Evolutionary conservation across 2,888 invertebrate genomes (phyloP).

Genomic region (Cantharis lateralis): DNA sequence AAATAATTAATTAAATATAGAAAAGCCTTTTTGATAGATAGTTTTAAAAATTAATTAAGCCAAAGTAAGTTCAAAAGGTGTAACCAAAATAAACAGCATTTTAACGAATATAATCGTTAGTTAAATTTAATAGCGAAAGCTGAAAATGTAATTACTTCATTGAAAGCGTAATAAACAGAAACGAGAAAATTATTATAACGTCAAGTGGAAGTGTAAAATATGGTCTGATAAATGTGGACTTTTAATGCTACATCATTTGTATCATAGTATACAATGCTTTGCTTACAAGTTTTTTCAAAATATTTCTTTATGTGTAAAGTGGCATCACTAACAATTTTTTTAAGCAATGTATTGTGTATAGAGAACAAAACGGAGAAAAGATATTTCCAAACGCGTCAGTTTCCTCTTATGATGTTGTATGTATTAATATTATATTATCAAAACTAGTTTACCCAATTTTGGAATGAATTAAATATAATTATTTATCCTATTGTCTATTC

Average conservation of each 20-base stretch:
- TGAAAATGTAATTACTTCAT: not conserved
- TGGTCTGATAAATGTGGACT: not conserved
- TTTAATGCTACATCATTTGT: not conserved
- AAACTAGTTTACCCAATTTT: too few species aligned
- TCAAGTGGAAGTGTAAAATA: not conserved
- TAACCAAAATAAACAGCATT: not conserved
- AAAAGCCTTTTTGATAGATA: not conserved
- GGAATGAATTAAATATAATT: too few species aligned
- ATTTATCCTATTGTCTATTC: too few species aligned
- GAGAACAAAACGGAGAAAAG: not conserved
- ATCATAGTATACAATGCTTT: not conserved
- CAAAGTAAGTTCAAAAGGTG: not conserved
- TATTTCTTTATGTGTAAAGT: not conserved
- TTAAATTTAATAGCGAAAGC: not conserved
- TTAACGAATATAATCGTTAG: not conserved
- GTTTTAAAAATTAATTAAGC: not conserved
- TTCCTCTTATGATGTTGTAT: not conserved
- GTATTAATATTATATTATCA: too few species aligned
- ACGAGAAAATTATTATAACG: not conserved
- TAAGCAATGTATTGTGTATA: not conserved
- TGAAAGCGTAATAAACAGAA: not conserved
- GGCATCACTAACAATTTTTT: not conserved
- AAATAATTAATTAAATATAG: not conserved
- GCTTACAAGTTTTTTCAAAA: not conserved
- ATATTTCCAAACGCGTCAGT: not conserved